Conservation (phyloP, 2,113 vertebrate species). For the Coptodon rendalli region DNA sequence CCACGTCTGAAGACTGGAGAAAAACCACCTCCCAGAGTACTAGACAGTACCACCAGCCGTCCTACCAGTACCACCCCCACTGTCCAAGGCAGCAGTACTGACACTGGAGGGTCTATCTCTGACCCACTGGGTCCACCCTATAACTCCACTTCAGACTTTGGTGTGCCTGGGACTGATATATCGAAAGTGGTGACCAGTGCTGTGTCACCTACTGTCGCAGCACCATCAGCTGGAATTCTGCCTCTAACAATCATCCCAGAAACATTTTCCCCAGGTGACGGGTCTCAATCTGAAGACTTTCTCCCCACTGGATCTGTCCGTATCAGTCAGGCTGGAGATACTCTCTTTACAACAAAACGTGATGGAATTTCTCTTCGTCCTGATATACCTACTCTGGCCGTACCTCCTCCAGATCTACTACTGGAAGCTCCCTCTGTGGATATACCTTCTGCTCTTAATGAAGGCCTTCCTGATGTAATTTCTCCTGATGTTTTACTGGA, state of each 20-base stretch:
- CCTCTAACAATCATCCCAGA: neutral
- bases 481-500: neutral
- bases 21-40: neutral
- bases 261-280: neutral
- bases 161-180: neutral
- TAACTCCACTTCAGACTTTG: conserved; percentile 16
- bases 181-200: neutral
- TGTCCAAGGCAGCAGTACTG: neutral
- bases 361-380: neutral
- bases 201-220: neutral
- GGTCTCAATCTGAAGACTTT: neutral
- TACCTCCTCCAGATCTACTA: neutral
- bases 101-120: conserved; percentile 21
- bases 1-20: neutral
- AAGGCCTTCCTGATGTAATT: neutral
- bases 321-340: neutral
- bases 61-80: neutral
- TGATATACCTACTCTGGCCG: neutral
- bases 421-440: neutral
- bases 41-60: neutral
- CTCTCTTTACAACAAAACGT: neutral
- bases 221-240: neutral
- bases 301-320: neutral
- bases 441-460: neutral
- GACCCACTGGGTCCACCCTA: conserved; percentile 11